Conservation (phyloP, 2,797 vertebrate species). For the Microchirus variegatus region DNA sequence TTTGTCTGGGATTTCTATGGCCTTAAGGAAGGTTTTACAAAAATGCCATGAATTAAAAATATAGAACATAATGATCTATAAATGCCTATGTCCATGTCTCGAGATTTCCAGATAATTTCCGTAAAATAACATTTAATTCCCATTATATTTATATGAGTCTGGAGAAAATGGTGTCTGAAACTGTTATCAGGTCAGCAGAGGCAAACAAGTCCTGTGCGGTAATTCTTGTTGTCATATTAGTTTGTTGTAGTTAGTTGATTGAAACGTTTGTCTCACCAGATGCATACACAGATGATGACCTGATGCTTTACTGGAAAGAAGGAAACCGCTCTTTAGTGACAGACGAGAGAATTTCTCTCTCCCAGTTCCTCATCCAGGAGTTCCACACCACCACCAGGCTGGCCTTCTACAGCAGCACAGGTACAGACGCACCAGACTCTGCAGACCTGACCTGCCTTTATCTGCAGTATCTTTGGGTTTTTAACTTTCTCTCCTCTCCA, state of each 20-base stretch:
- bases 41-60: no score
- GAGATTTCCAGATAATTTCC: no score
- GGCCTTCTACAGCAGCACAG: constrained; percentile 95
- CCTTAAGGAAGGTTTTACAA: no score
- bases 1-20: no score
- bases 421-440: constrained; percentile 59
- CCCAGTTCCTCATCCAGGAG: constrained; percentile 93
- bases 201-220: no score
- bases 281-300: constrained; percentile 92
- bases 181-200: no score
- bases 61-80: no score
- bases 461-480: background rate
- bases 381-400: constrained; percentile 91
- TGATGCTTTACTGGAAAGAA: constrained; percentile 95
- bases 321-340: constrained; percentile 91
- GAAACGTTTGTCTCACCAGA: constrained; percentile 67
- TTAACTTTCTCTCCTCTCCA: constrained; percentile 37
- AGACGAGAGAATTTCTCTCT: constrained; percentile 91
- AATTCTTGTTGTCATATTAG: no score
- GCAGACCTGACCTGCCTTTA: background rate
- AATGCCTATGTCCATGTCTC: no score
- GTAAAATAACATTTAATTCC: no score
- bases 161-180: no score
- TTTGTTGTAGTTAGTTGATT: background rate
- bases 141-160: no score